A percentile compares a stretch with the other conserved stretches of the same genome.
Conservation (phyloP, 53 echinoderm and acorn worm genomes). For the Antedon mediterranea region DNA sequence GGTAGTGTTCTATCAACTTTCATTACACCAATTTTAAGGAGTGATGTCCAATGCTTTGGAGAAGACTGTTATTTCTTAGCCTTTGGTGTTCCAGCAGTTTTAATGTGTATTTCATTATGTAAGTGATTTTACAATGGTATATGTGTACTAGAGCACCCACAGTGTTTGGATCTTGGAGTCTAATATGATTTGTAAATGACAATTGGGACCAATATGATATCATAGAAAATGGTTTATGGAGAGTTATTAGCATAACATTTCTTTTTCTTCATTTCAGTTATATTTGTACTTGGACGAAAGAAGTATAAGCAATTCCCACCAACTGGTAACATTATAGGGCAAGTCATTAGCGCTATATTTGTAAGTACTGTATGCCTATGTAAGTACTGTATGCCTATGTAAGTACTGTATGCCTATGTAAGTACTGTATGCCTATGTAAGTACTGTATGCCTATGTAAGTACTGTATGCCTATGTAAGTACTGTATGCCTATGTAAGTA, state of each 20-base stretch:
- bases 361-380: constrained; percentile 46
- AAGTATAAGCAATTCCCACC: constrained; percentile 72
- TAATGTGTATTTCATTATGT: constrained; percentile 71
- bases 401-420: too few species aligned
- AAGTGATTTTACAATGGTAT: too few species aligned
- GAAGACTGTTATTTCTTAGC: constrained; percentile 90
- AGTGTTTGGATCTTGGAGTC: too few species aligned
- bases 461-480: too few species aligned
- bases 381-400: too few species aligned
- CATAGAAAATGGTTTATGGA: too few species aligned
- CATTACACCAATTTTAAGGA: constrained; percentile 71
- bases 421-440: too few species aligned
- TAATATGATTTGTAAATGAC: too few species aligned
- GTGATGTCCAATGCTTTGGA: constrained; percentile 85
- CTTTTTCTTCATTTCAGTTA: constrained; percentile 25
- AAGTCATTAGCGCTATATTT: constrained; percentile 44
- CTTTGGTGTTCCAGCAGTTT: constrained; percentile 85
- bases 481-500: too few species aligned
- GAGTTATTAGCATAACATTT: not conserved
- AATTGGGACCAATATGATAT: too few species aligned
- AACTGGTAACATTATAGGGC: constrained; percentile 70
- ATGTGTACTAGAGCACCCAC: too few species aligned
- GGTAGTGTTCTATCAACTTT: constrained; percentile 87
- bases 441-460: too few species aligned
- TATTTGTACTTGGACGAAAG: constrained; percentile 61